phyloP scores from a whole-genome alignment of 2,113 vertebrate genomes.

The Pseudopipra pipra region DNA sequence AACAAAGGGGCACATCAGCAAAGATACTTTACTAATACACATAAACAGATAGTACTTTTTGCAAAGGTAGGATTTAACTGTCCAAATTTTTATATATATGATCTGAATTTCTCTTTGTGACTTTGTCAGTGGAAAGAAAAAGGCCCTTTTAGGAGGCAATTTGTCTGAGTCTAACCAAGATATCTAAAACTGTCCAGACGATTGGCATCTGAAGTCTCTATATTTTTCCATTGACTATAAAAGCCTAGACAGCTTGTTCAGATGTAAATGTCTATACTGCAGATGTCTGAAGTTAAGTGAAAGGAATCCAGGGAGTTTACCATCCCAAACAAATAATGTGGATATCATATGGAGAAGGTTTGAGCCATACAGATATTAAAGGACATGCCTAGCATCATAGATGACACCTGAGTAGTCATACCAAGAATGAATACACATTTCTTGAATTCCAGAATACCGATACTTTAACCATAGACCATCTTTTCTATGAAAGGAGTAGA shows the following conservation, averaged over 20 bases:
- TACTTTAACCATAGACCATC: background rate
- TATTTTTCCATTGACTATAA: background rate
- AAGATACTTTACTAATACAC: background rate
- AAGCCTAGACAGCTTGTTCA: slow-evolving; percentile 31
- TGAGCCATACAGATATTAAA: background rate
- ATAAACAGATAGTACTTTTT: background rate
- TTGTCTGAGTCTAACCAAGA: background rate
- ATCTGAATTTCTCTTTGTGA: background rate
- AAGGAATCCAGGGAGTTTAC: slow-evolving; percentile 20
- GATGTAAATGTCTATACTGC: slow-evolving; percentile 19
- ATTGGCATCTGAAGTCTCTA: background rate
- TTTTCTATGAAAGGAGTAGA: background rate
- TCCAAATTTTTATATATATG: background rate
- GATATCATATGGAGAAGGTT: background rate
- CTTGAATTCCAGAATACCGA: background rate
- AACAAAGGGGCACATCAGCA: background rate
- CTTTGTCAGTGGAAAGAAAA: background rate
- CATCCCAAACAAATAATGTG: background rate
- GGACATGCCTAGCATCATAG: background rate
- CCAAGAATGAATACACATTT: background rate
- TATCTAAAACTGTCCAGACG: background rate
- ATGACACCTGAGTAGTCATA: background rate
- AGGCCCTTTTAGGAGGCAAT: background rate
- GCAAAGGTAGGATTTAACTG: background rate
- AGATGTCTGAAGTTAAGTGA: slow-evolving; percentile 25